Base-by-base conservation (phyloP, 2,888 invertebrate species). In the Nemoura dubitans region DNA sequence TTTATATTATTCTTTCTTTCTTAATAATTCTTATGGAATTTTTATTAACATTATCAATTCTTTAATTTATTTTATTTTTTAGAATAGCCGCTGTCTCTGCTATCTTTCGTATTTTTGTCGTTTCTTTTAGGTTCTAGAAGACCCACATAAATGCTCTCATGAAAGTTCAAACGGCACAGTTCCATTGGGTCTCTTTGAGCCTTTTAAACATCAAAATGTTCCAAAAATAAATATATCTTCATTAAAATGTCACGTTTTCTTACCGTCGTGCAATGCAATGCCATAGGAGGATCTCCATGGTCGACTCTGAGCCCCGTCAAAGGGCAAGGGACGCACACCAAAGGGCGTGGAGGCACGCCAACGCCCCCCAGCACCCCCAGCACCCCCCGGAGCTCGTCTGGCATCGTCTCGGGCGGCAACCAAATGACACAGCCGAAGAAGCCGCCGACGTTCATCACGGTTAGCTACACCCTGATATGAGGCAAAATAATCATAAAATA, bases 391-490 rank as follows among this genome's bases (percentile, higher is more conserved):
- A 88, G 88, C 80, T 84, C 87, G 2, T 87, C 87, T 6, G 87
- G 88, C 16, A 86, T 83, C 76, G 84, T 85, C 0, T 14, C 83
- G 2, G 80, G 85, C 78, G 85, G 92, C 92, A 89, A 93, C 93
- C 89, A 93, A 93, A 86, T 87, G n/a, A 82, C 82, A 43, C 89
- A 88, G 86, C 87, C 88, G 76, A 87, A 87, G 89, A 93, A 94
- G 90, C 93, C 94, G 88, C 95, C 95, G 88, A 91, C 94, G 88
- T 95, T 95, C 90, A 95, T 95, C 89, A 95, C 95, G 91, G 95
- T 95, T 92, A 92, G 92, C 90, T 42, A 76, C 28, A 83, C 26
- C 21, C 86, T 29, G 83, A 30, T 77, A 30, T 28, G n/a, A n/a
- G n/a, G n/a, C n/a, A n/a, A n/a, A n/a, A n/a, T n/a, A n/a, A n/a